A percentile compares a stretch with the other conserved stretches of the same genome.
phyloP scores from a whole-genome alignment of 1,140 invertebrate genomes.

The Colletes gigas region DNA sequence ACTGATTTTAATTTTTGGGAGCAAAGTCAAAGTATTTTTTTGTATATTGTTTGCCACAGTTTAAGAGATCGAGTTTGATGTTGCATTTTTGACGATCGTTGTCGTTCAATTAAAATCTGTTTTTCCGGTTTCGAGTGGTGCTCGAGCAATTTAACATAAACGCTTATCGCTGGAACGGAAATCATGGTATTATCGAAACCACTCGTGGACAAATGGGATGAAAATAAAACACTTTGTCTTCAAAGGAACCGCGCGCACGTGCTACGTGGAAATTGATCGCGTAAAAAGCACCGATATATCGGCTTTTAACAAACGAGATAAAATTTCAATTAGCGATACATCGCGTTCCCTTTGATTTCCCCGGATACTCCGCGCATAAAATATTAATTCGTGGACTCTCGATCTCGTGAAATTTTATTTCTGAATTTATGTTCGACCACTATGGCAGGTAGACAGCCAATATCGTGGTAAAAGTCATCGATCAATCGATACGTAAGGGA shows the following conservation, averaged over 20 bases:
- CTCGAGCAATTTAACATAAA: not conserved
- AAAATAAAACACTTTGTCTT: not conserved
- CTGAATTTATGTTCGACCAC: no score
- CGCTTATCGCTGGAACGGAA: not conserved
- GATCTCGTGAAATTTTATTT: not conserved
- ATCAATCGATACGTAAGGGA: constrained; percentile 26
- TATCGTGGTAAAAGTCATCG: constrained; percentile 6
- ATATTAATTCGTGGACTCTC: not conserved
- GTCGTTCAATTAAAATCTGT: constrained; percentile 1
- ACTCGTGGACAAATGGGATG: not conserved
- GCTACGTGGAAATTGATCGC: not conserved
- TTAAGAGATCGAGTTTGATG: no score
- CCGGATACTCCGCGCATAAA: not conserved
- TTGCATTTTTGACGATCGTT: no score
- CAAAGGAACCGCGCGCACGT: constrained; percentile 15
- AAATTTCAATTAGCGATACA: constrained; percentile 16
- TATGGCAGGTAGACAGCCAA: no score
- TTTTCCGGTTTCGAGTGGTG: not conserved
- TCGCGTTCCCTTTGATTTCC: not conserved
- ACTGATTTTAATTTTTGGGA: no score
- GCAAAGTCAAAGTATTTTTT: no score
- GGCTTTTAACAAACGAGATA: constrained; percentile 30
- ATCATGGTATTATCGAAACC: constrained; percentile 7
- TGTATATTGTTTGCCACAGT: no score
- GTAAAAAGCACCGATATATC: constrained; percentile 14